Evolutionary conservation across 1,140 invertebrate genomes (phyloP).

Genomic region (Euwallacea fornicatus): DNA sequence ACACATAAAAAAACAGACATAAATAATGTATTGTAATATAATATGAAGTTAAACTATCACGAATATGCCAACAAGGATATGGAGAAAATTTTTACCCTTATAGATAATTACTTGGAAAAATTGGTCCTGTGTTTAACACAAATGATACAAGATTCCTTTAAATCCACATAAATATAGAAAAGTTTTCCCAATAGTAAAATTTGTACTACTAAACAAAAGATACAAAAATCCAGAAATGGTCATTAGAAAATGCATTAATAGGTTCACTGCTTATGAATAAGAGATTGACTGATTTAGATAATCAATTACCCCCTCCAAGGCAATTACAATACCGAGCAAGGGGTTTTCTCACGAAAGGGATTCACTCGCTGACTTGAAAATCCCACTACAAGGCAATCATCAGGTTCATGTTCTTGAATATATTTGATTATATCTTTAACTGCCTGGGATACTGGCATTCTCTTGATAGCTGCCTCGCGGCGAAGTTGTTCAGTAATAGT

Average conservation of each 20-base stretch:
- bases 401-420: conserved; percentile 89
- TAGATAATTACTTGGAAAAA: too few species aligned
- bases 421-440: conserved; percentile 93
- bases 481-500: conserved; percentile 91
- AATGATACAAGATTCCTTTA: too few species aligned
- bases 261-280: not conserved
- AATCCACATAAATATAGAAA: too few species aligned
- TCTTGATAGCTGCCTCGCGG: conserved; percentile 85
- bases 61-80: too few species aligned
- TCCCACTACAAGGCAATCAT: conserved; percentile 93
- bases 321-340: conserved; percentile 76
- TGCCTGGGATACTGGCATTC: conserved; percentile 83
- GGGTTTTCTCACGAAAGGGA: conserved; percentile 95
- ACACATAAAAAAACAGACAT: too few species aligned
- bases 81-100: too few species aligned
- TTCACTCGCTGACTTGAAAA: conserved; percentile 96
- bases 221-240: not conserved
- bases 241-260: not conserved
- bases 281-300: not conserved
- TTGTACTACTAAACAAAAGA: not conserved
- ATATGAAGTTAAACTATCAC: too few species aligned
- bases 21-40: too few species aligned
- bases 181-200: too few species aligned
- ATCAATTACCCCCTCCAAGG: conserved; percentile 7
- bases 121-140: too few species aligned